A percentile compares a stretch with the other conserved stretches of the same genome.
Conservation (phyloP, 2,113 vertebrate species). For the Xenus cinereus region DNA sequence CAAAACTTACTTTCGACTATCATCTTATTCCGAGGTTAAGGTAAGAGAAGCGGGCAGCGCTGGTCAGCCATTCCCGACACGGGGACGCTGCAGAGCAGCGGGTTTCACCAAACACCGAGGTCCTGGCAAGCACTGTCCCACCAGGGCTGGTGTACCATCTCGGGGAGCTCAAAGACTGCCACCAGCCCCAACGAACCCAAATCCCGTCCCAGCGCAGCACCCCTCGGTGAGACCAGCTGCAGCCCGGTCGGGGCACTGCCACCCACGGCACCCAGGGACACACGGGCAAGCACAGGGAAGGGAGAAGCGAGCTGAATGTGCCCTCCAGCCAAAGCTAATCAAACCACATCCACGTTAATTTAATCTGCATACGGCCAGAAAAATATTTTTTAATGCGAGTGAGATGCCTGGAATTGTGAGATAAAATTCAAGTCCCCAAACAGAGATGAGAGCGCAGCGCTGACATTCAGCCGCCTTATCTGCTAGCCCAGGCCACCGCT, state of each 20-base stretch:
- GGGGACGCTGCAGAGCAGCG: neutral
- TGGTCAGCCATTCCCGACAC: neutral
- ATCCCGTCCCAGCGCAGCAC: neutral
- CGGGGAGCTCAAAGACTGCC: neutral
- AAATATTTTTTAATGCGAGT: neutral
- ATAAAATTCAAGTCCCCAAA: neutral
- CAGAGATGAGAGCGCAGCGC: neutral
- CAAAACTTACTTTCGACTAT: slow-evolving; percentile 54
- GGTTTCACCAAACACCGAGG: neutral
- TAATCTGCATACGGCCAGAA: neutral
- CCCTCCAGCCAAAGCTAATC: neutral
- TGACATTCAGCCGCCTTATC: neutral
- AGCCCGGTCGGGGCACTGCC: neutral
- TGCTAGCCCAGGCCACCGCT: neutral
- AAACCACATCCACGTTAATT: neutral
- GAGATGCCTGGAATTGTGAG: neutral
- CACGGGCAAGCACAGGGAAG: neutral
- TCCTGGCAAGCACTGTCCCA: neutral
- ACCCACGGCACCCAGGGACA: neutral
- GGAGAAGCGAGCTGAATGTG: neutral
- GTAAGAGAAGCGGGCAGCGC: neutral
- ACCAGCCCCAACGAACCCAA: neutral
- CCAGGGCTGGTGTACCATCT: neutral
- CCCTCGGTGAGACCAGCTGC: neutral
- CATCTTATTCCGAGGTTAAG: slow-evolving; percentile 17